These are phyloP conservation scores for Tipula unca DNA, from an alignment of 2,888 invertebrate genomes.

Conservation along the genomic window DNA sequence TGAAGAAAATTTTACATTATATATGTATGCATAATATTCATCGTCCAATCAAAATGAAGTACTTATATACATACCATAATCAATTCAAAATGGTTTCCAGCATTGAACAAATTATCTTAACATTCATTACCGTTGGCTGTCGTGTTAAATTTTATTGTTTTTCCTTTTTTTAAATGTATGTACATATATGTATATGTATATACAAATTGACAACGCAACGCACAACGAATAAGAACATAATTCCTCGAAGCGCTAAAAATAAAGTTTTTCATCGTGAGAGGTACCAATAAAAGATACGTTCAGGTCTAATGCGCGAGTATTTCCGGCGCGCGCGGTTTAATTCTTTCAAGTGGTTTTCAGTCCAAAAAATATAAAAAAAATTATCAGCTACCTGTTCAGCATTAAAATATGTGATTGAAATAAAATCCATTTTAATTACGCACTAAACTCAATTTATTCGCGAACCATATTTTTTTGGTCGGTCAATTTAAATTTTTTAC, in stretches of 20 bases:
- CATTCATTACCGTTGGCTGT: conserved; percentile 8
- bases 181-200: not conserved
- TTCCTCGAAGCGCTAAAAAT: not conserved
- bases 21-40: not conserved
- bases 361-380: not conserved
- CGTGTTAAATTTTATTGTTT: not conserved
- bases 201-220: not conserved
- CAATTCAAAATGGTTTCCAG: conserved; percentile 14
- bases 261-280: not conserved
- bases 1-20: not conserved
- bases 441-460: not conserved
- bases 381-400: not conserved
- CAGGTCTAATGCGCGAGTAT: not conserved
- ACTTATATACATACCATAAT: not conserved
- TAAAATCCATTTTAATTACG: not conserved
- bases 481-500: not conserved
- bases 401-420: not conserved
- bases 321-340: not conserved
- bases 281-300: not conserved
- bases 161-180: not conserved
- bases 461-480: not conserved
- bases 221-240: not conserved
- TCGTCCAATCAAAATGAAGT: not conserved
- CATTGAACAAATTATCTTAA: not conserved
- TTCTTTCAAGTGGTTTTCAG: not conserved